These are phyloP conservation scores for Columbina picui DNA, from an alignment of 2,113 vertebrate genomes.

Conservation along the genomic window DNA sequence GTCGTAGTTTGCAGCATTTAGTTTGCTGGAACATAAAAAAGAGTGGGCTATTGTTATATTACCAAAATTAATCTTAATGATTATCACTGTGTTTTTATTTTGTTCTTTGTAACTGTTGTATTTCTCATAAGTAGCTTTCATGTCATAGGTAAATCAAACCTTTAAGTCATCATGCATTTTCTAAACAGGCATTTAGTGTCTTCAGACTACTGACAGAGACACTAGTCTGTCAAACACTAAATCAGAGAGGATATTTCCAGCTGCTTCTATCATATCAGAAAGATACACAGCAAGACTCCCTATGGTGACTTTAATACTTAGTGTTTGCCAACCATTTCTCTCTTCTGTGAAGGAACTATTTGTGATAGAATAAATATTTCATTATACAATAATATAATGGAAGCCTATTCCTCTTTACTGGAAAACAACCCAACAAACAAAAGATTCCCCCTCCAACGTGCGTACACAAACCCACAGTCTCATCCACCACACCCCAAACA, in stretches of 20 bases:
- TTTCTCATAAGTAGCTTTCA: not conserved
- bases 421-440: not conserved
- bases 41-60: not conserved
- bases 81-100: not conserved
- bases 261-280: constrained; percentile 51
- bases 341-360: constrained; percentile 28
- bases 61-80: not conserved
- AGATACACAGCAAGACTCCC: constrained; percentile 10
- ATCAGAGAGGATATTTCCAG: constrained; percentile 44
- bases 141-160: not conserved
- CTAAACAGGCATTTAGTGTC: constrained; percentile 13
- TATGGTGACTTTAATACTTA: constrained; percentile 38
- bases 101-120: not conserved
- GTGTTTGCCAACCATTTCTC: constrained; percentile 42
- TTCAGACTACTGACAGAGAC: constrained; percentile 20
- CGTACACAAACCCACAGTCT: not conserved
- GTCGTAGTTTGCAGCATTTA: not conserved
- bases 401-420: not conserved
- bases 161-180: constrained; percentile 4
- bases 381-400: not conserved
- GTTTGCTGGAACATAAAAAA: not conserved
- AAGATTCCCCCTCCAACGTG: no score
- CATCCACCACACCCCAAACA: not conserved
- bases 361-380: constrained; percentile 9
- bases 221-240: constrained; percentile 45